phyloP scores from a whole-genome alignment of 2,888 invertebrate genomes.

The Trachelus stipa region DNA sequence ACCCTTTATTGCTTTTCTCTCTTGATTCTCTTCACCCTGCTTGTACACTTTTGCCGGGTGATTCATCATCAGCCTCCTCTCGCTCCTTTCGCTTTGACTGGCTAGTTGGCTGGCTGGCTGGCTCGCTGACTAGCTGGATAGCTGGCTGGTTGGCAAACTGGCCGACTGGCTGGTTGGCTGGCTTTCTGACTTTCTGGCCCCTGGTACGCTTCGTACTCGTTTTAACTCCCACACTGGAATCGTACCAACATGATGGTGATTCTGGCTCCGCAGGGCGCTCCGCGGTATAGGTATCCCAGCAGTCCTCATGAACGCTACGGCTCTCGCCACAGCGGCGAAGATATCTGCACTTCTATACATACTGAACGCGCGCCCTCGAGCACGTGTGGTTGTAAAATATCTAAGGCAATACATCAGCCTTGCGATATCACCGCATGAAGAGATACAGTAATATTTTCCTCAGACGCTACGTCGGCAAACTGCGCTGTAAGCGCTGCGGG shows the following conservation, averaged over 20 bases:
- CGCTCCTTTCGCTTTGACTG: constrained; percentile 40
- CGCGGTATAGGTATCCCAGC: constrained; percentile 8
- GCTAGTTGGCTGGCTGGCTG: constrained; percentile 25
- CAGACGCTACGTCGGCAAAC: constrained; percentile 38
- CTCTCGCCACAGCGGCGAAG: constrained; percentile 17
- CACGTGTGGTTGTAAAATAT: constrained; percentile 51
- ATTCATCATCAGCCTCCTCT: constrained; percentile 59
- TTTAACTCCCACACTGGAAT: constrained; percentile 48
- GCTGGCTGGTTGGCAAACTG: constrained; percentile 21
- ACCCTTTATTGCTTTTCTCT: constrained; percentile 38
- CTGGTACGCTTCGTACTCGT: constrained; percentile 35
- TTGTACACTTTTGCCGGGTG: constrained; percentile 43
- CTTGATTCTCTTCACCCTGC: constrained; percentile 33
- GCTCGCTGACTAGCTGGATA: constrained; percentile 22
- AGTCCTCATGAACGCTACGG: constrained; percentile 18
- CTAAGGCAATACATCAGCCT: constrained; percentile 55
- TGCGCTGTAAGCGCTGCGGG: constrained; percentile 42
- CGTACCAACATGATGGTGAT: constrained; percentile 46
- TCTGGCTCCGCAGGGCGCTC: constrained; percentile 46
- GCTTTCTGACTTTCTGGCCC: constrained; percentile 28
- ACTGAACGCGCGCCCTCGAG: constrained; percentile 27
- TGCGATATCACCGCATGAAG: constrained; percentile 53
- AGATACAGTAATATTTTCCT: constrained; percentile 52
- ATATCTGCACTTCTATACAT: constrained; percentile 36
- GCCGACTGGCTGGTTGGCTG: constrained; percentile 27